Evolutionary conservation across 2,888 invertebrate species (phyloP).

Genomic region (Drosophila cognata): DNA sequence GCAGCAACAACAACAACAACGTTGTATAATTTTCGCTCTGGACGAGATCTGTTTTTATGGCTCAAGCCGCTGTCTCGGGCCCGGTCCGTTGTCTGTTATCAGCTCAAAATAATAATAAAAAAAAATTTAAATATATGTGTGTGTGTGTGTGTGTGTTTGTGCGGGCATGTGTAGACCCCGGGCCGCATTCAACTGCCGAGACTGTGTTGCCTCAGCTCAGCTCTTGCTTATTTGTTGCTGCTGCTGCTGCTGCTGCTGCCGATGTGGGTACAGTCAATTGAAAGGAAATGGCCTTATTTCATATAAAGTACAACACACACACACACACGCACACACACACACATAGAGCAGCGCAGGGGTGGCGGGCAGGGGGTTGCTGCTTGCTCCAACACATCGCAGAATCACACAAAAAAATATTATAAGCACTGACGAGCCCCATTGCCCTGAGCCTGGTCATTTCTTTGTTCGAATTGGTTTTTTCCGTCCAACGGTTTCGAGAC

Average conservation of each 20-base stretch:
- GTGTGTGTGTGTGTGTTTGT: constrained; percentile 29
- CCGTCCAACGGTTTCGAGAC: constrained; percentile 56
- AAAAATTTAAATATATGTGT: constrained; percentile 77
- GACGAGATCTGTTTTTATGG: constrained; percentile 80
- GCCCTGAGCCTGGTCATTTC: constrained; percentile 77
- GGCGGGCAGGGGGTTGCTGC: constrained; percentile 3
- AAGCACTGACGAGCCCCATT: constrained; percentile 33
- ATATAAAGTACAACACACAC: constrained; percentile 76
- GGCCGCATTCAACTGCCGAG: constrained; percentile 48
- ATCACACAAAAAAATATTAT: constrained; percentile 43
- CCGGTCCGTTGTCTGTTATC: constrained; percentile 76
- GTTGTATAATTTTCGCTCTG: constrained; percentile 74
- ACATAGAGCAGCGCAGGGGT: constrained; percentile 12
- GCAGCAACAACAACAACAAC: constrained; percentile 19
- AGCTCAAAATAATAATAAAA: constrained; percentile 82
- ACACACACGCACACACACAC: constrained; percentile 38
- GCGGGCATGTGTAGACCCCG: constrained; percentile 69
- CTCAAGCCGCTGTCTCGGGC: constrained; percentile 65
- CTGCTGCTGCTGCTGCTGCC: constrained; percentile 53
- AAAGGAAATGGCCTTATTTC: constrained; percentile 81
- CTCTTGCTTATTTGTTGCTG: constrained; percentile 33
- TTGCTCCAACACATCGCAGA: constrained; percentile 67
- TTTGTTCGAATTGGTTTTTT: constrained; percentile 77
- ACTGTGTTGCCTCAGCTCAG: constrained; percentile 49
- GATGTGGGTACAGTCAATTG: constrained; percentile 81